Percentiles rank a stretch among this genome's conserved stretches.
Evolutionary conservation across 2,113 vertebrate genomes (phyloP).

Genomic region (Gambusia holbrooki): DNA sequence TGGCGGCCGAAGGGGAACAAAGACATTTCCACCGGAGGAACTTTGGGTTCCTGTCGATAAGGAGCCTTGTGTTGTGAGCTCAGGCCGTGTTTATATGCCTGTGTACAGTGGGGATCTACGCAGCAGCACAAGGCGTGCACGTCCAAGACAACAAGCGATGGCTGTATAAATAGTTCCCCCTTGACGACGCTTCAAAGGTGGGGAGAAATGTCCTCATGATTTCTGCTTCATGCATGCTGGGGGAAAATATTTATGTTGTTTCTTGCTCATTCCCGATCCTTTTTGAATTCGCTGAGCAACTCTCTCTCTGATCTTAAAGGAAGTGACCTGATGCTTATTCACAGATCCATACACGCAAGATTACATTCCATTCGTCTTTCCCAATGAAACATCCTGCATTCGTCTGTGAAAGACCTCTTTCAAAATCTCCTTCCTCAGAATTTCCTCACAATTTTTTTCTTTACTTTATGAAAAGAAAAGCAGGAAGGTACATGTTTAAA

Average conservation of each 20-base stretch:
- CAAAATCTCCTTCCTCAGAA: neutral
- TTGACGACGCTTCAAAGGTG: constrained; percentile 75
- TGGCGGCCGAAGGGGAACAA: constrained; percentile 78
- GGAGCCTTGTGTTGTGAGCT: constrained; percentile 69
- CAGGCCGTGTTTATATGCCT: constrained; percentile 75
- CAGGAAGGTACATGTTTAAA: constrained; percentile 5
- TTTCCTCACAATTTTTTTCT: neutral
- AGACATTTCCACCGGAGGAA: constrained; percentile 84
- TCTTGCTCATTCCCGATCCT: constrained; percentile 19
- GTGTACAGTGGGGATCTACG: constrained; percentile 69
- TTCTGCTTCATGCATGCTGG: constrained; percentile 32
- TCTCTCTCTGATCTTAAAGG: neutral
- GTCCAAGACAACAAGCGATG: constrained; percentile 77
- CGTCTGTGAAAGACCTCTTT: neutral
- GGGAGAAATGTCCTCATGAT: constrained; percentile 64
- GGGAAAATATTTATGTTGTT: constrained; percentile 12
- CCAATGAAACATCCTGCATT: constrained; percentile 1
- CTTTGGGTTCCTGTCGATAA: constrained; percentile 85
- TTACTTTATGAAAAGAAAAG: neutral
- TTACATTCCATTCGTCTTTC: constrained; percentile 27
- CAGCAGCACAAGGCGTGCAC: constrained; percentile 61
- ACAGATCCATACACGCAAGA: constrained; percentile 29
- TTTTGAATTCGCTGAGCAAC: neutral
- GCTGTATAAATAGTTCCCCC: constrained; percentile 77
- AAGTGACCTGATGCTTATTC: constrained; percentile 26